Conservation (phyloP, 2,797 vertebrate species). For the Acestrorhynchus altus region DNA sequence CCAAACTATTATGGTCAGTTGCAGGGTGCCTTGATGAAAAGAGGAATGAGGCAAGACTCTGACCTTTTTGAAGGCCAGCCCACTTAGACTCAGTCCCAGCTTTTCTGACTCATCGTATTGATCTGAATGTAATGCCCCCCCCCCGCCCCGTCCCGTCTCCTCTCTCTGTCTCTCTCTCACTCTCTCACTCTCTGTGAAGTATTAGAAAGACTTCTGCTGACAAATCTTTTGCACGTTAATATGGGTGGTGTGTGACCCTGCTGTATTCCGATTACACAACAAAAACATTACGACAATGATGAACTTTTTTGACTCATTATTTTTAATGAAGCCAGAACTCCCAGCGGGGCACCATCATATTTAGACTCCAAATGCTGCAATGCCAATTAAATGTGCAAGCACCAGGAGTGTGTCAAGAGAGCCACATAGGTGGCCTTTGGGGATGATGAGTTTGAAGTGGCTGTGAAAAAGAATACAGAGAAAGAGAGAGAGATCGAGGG, state of each 20-base stretch:
- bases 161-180: slow-evolving; percentile 16
- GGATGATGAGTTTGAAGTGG: slow-evolving; percentile 20
- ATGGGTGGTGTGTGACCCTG: background rate
- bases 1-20: background rate
- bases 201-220: background rate
- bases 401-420: slow-evolving; percentile 39
- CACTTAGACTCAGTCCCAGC: background rate
- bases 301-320: slow-evolving; percentile 51
- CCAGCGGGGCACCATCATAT: slow-evolving; percentile 5
- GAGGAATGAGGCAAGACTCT: background rate
- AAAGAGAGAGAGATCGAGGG: background rate
- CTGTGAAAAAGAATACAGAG: background rate
- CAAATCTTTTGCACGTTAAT: slow-evolving; percentile 16
- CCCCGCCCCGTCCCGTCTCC: background rate
- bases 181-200: slow-evolving; percentile 27
- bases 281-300: slow-evolving; percentile 43
- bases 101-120: slow-evolving; percentile 10
- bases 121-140: background rate
- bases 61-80: background rate
- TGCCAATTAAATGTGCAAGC: slow-evolving; percentile 59
- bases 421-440: slow-evolving; percentile 37
- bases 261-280: slow-evolving; percentile 25
- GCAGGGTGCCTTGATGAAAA: background rate
- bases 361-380: slow-evolving; percentile 32
- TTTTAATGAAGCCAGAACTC: slow-evolving; percentile 55